Percentiles rank a stretch among this genome's conserved stretches.
These are phyloP conservation scores for Cathartes aura DNA, from an alignment of 2,113 vertebrate species.

Conservation along the genomic window DNA sequence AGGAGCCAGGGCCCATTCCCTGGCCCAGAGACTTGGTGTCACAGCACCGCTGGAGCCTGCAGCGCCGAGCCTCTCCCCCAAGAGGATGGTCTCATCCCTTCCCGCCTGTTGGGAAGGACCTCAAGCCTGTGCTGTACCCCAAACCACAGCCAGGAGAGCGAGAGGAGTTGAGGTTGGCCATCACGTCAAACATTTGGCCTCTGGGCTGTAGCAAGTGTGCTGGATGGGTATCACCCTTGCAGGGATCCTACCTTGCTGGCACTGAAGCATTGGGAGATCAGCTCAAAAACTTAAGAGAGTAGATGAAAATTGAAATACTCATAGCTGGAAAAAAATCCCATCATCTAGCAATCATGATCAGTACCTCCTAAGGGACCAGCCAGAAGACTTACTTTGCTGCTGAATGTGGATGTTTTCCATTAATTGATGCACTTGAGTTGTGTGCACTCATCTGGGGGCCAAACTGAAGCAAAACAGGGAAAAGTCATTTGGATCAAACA, in stretches of 20 bases:
- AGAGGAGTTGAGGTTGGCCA: background rate
- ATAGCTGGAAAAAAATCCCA: background rate
- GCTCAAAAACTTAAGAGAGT: background rate
- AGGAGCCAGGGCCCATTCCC: background rate
- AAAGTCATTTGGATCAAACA: constrained; percentile 3
- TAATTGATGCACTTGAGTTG: background rate
- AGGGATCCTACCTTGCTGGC: background rate
- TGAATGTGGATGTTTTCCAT: background rate
- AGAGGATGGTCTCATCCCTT: background rate
- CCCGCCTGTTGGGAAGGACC: background rate
- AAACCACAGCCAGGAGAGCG: background rate
- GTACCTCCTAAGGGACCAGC: background rate
- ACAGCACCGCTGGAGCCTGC: background rate
- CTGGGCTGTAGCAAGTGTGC: background rate
- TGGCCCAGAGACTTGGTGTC: background rate
- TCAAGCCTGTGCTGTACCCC: background rate
- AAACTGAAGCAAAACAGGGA: background rate
- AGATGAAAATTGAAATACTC: background rate
- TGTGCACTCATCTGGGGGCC: background rate
- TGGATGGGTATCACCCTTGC: background rate
- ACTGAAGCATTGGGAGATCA: background rate
- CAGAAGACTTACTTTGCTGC: background rate
- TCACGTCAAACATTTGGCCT: background rate
- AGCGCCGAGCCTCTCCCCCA: fast-evolving
- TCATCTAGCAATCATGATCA: background rate